Percentiles rank a stretch among this genome's conserved stretches.
These are phyloP conservation scores for Taphrorychus bicolor DNA, from an alignment of 2,888 invertebrate species.

Conservation along the genomic window DNA sequence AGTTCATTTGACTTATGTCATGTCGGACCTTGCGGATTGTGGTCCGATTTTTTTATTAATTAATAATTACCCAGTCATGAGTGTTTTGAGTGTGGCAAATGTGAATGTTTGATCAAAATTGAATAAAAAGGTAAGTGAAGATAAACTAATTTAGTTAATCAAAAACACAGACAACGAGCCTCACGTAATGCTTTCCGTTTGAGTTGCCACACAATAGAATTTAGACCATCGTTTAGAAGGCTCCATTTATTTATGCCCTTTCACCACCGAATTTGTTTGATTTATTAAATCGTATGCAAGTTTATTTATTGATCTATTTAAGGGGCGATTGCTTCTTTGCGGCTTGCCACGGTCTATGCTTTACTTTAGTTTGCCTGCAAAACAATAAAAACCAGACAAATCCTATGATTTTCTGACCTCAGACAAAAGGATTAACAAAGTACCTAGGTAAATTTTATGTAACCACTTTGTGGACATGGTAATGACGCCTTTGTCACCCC, in stretches of 20 bases:
- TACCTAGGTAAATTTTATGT: no score
- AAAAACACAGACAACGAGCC: constrained; percentile 14
- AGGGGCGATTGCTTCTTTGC: not conserved
- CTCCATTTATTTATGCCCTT: not conserved
- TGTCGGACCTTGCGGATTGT: not conserved
- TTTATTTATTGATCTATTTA: not conserved
- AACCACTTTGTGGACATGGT: not conserved
- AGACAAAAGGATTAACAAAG: no score
- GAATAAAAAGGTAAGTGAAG: constrained; percentile 34
- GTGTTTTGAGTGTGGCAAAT: constrained; percentile 22
- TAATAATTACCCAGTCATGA: constrained; percentile 16
- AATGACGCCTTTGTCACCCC: no score
- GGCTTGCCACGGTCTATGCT: not conserved
- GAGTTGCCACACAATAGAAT: not conserved
- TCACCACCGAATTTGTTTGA: not conserved
- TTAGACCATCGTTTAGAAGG: not conserved
- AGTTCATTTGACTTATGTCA: not conserved
- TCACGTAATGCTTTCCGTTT: constrained; percentile 10
- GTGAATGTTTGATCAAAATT: constrained; percentile 31
- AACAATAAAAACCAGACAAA: not conserved
- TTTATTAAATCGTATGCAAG: not conserved
- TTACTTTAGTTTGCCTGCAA: not conserved
- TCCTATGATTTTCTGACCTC: no score
- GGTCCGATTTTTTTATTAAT: not conserved
- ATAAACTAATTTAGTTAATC: constrained; percentile 8